These are phyloP conservation scores for Leptonema lineaticorne DNA, from an alignment of 1,140 invertebrate species.

Conservation along the genomic window DNA sequence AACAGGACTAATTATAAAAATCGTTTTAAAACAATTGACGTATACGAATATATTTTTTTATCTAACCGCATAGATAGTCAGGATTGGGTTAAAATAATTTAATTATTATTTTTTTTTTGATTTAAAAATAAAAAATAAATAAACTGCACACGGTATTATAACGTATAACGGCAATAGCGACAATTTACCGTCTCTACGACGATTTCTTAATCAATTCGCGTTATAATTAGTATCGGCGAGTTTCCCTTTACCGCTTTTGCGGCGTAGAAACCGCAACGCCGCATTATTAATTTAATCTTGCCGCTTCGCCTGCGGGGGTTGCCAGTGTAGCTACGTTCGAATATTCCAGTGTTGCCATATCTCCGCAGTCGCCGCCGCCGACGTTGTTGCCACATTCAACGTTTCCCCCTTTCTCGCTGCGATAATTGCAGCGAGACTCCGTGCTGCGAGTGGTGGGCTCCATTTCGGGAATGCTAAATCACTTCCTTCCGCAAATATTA, in stretches of 20 bases:
- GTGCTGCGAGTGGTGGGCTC: not conserved
- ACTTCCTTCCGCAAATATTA: constrained; percentile 16
- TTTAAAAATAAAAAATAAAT: no score
- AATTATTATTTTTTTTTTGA: no score
- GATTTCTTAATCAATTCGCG: constrained; percentile 2
- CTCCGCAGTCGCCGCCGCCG: no score
- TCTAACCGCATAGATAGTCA: no score
- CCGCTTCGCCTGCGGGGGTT: constrained; percentile 19
- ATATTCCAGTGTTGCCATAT: not conserved
- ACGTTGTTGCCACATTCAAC: no score
- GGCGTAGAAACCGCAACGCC: constrained; percentile 15
- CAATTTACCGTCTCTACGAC: not conserved
- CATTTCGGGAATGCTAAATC: constrained; percentile 12
- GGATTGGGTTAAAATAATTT: no score
- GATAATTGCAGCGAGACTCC: constrained; percentile 30
- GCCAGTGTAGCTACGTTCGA: not conserved
- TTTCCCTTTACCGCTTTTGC: not conserved
- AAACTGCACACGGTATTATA: no score
- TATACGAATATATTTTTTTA: no score
- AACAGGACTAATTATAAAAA: no score
- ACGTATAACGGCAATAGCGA: no score
- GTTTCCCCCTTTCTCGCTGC: not conserved
- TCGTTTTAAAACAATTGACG: no score
- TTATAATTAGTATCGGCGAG: constrained; percentile 7
- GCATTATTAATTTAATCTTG: constrained; percentile 41